phyloP scores from a whole-genome alignment of 2,113 vertebrate genomes.

The Sigmodon hispidus region DNA sequence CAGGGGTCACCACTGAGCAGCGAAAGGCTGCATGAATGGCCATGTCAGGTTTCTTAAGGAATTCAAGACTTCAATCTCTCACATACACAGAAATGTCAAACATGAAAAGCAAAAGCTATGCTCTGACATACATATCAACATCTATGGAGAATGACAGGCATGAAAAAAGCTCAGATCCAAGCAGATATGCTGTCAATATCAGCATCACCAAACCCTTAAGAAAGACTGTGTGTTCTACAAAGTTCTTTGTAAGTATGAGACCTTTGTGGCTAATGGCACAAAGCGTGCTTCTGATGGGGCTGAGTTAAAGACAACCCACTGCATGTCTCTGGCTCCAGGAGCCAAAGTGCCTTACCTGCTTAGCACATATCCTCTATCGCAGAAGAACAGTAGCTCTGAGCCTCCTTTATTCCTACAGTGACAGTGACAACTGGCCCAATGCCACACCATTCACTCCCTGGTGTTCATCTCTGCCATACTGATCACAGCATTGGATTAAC shows the following conservation, averaged over 20 bases:
- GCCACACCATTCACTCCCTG: background rate
- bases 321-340: background rate
- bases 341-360: background rate
- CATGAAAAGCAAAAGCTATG: background rate
- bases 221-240: background rate
- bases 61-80: background rate
- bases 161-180: background rate
- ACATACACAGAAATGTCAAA: background rate
- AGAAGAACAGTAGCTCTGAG: background rate
- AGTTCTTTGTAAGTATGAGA: background rate
- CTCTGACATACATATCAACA: fast-evolving
- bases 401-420: background rate
- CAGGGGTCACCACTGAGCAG: conserved; percentile 76
- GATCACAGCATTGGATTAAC: background rate
- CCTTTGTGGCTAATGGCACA: background rate
- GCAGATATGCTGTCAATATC: background rate
- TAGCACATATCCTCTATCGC: background rate
- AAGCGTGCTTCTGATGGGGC: background rate
- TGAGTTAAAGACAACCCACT: background rate
- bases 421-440: background rate
- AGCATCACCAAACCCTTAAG: background rate
- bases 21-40: background rate
- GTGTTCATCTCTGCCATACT: background rate
- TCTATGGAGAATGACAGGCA: background rate
- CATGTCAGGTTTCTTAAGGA: background rate